Percentiles rank a stretch among this genome's conserved stretches.
Evolutionary conservation across 2,797 vertebrate genomes (phyloP).

Genomic region (Hyperoplus lanceolatus): DNA sequence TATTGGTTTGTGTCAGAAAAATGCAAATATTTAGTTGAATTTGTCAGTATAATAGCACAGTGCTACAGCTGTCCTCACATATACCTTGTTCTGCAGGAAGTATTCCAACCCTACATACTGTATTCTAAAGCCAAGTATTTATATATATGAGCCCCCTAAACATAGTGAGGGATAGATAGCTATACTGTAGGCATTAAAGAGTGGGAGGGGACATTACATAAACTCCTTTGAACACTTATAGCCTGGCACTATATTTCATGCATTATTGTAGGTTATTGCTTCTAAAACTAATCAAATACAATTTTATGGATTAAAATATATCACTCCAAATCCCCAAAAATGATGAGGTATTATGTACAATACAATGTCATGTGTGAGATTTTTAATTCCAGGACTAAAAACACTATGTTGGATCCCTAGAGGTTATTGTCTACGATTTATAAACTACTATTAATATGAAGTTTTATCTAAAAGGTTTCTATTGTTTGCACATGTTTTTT

Average conservation of each 20-base stretch:
- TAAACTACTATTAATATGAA: conserved; percentile 30
- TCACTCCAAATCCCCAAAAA: conserved; percentile 89
- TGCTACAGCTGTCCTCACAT: conserved; percentile 49
- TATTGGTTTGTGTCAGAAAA: conserved; percentile 38
- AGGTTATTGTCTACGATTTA: conserved; percentile 27
- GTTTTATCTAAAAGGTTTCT: conserved; percentile 8
- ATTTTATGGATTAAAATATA: conserved; percentile 94
- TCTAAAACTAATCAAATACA: conserved; percentile 92
- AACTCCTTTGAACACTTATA: conserved; percentile 72
- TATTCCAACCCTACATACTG: conserved; percentile 33
- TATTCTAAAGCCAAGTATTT: conserved; percentile 55
- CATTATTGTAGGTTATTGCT: conserved; percentile 94
- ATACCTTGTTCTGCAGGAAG: conserved; percentile 37
- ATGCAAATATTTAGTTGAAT: conserved; percentile 21
- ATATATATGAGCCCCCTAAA: conserved; percentile 21
- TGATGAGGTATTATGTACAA: conserved; percentile 90
- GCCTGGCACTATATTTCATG: conserved; percentile 90
- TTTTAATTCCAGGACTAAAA: conserved; percentile 61
- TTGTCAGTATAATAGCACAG: conserved; percentile 13
- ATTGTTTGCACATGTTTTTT: not conserved
- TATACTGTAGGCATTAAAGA: conserved; percentile 42
- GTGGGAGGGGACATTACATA: conserved; percentile 33
- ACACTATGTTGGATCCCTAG: conserved; percentile 39
- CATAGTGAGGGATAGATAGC: conserved; percentile 52
- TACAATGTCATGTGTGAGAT: conserved; percentile 66